These are phyloP conservation scores for Episyrphus balteatus DNA, from an alignment of 1,140 invertebrate genomes.

Conservation along the genomic window DNA sequence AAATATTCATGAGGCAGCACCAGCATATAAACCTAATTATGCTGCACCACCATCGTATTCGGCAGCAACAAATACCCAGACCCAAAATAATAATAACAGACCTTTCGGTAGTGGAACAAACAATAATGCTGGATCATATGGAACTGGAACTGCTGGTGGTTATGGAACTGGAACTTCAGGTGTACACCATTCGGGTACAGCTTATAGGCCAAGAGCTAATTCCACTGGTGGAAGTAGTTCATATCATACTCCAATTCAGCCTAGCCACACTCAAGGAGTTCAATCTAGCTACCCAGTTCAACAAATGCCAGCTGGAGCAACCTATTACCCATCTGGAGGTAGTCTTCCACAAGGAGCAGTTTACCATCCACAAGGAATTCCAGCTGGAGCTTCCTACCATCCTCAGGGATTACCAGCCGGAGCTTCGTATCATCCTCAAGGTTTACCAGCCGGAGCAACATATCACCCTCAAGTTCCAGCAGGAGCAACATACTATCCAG, in stretches of 20 bases:
- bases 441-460: conserved; percentile 6
- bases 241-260: conserved; percentile 18
- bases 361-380: conserved; percentile 9
- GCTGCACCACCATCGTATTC: conserved; percentile 19
- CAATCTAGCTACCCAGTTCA: conserved; percentile 27
- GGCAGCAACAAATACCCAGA: conserved; percentile 11
- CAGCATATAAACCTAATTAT: conserved; percentile 24
- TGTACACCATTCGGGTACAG: not conserved
- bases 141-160: too few species aligned
- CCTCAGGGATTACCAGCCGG: conserved; percentile 12
- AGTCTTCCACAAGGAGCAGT: conserved; percentile 4
- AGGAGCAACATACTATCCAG: conserved; percentile 20
- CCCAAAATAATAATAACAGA: not conserved
- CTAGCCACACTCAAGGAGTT: conserved; percentile 20
- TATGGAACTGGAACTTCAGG: not conserved
- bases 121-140: conserved; percentile 5
- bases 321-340: conserved; percentile 7
- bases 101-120: conserved; percentile 7
- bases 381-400: conserved; percentile 24
- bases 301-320: conserved; percentile 4
- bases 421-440: conserved; percentile 14
- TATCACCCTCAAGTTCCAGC: conserved; percentile 12
- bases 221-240: conserved; percentile 16
- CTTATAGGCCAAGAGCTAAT: conserved; percentile 20
- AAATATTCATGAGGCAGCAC: conserved; percentile 26